Percentiles rank a stretch among this genome's conserved stretches.
Evolutionary conservation across 2,113 vertebrate genomes (phyloP).

Genomic region (Dunckerocampus dactyliophorus): DNA sequence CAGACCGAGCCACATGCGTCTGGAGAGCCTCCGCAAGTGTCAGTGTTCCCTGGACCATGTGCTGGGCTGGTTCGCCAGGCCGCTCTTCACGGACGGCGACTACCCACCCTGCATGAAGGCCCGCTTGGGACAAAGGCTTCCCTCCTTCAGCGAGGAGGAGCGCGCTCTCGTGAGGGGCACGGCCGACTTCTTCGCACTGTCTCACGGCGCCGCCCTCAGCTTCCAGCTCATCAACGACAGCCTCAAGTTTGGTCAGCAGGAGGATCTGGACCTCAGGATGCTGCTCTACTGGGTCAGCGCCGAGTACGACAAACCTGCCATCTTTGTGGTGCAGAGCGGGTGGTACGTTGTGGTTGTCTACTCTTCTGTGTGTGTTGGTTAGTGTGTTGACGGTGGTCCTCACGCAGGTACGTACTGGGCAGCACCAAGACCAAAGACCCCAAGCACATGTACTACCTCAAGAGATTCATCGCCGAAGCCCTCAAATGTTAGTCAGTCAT

Average conservation of each 20-base stretch:
- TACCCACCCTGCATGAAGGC: constrained; percentile 89
- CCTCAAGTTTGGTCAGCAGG: constrained; percentile 87
- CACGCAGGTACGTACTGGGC: constrained; percentile 77
- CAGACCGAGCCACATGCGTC: constrained; percentile 77
- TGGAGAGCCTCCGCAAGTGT: constrained; percentile 78
- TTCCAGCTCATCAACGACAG: constrained; percentile 87
- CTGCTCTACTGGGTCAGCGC: constrained; percentile 89
- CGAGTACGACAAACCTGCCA: constrained; percentile 85
- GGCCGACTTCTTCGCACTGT: constrained; percentile 95
- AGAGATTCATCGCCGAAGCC: constrained; percentile 88
- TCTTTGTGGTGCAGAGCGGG: constrained; percentile 97
- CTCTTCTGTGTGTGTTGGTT: background rate
- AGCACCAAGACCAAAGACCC: constrained; percentile 88
- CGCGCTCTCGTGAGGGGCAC: constrained; percentile 77
- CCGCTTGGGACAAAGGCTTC: constrained; percentile 80
- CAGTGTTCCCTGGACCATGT: constrained; percentile 94
- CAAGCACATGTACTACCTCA: constrained; percentile 92
- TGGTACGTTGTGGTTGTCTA: constrained; percentile 68
- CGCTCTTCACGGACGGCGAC: constrained; percentile 89
- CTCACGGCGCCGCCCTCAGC: constrained; percentile 88
- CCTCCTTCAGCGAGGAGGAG: constrained; percentile 81
- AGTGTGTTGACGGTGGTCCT: background rate
- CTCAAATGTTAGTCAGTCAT: constrained; percentile 81
- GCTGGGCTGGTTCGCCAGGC: constrained; percentile 94
- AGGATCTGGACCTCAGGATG: constrained; percentile 87